Conservation (phyloP, 2,888 invertebrate genomes). For the Andrena chrysosceles region DNA sequence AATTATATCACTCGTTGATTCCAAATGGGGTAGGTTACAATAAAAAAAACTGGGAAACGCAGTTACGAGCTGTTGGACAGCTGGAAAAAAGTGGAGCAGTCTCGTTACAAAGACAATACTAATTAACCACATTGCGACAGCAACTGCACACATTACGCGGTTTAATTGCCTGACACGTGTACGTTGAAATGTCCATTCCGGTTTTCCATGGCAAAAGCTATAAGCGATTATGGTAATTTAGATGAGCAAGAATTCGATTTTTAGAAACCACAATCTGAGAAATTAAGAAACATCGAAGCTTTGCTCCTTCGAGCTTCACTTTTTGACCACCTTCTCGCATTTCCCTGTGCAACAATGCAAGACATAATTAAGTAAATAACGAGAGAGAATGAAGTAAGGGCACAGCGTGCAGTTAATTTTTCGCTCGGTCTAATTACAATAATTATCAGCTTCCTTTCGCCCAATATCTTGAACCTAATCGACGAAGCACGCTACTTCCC, state of each 20-base stretch:
- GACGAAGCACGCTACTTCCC: conserved; percentile 16
- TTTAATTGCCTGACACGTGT: not conserved
- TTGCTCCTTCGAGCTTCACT: not conserved
- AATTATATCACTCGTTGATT: conserved; percentile 13
- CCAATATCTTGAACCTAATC: conserved; percentile 15
- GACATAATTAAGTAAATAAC: conserved; percentile 51
- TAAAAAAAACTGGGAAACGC: not conserved
- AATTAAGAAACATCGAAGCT: too few species aligned
- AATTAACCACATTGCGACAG: conserved; percentile 10
- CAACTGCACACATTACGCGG: conserved; percentile 9
- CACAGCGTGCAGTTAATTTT: conserved; percentile 55
- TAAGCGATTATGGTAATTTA: too few species aligned
- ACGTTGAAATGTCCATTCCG: not conserved
- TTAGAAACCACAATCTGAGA: too few species aligned
- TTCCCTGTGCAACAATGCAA: conserved; percentile 35
- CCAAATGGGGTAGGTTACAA: not conserved
- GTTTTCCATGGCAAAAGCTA: too few species aligned
- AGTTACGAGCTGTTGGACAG: not conserved
- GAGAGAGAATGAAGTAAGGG: conserved; percentile 24
- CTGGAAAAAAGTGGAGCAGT: not conserved
- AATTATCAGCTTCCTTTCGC: conserved; percentile 46
- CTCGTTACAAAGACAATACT: not conserved
- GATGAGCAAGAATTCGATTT: too few species aligned
- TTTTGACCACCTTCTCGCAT: conserved; percentile 9
- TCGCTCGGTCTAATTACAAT: conserved; percentile 44